A percentile compares a stretch with the other conserved stretches of the same genome.
phyloP scores from a whole-genome alignment of 2,797 vertebrate genomes.

The Cygnus olor region DNA sequence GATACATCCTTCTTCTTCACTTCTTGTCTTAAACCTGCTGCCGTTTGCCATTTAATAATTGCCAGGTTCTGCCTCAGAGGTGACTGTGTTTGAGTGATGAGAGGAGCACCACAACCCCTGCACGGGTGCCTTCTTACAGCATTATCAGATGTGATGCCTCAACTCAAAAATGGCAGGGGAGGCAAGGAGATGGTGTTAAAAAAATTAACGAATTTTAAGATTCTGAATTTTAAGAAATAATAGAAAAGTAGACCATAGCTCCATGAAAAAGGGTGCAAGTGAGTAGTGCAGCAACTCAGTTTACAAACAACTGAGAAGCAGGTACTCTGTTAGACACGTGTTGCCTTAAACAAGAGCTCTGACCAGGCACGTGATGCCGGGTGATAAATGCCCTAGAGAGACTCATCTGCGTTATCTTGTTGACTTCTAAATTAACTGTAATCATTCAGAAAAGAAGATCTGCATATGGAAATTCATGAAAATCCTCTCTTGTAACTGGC shows the following conservation, averaged over 20 bases:
- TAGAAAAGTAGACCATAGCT: neutral
- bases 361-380: rapidly evolving
- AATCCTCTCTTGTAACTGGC: neutral
- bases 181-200: neutral
- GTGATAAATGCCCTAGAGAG: neutral
- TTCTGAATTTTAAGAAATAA: neutral
- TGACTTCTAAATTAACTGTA: neutral
- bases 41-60: neutral
- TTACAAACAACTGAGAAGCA: neutral
- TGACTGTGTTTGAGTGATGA: neutral
- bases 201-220: neutral
- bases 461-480: neutral
- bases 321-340: neutral
- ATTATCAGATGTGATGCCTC: neutral
- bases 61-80: neutral
- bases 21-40: neutral
- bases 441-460: neutral
- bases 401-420: neutral
- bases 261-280: neutral
- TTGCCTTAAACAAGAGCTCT: neutral
- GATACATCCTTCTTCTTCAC: neutral
- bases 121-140: neutral
- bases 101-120: neutral
- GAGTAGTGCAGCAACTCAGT: rapidly evolving
- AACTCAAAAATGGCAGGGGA: neutral